A percentile compares a stretch with the other conserved stretches of the same genome.
phyloP scores from a whole-genome alignment of 2,888 invertebrate species.

The Cactoblastis cactorum region DNA sequence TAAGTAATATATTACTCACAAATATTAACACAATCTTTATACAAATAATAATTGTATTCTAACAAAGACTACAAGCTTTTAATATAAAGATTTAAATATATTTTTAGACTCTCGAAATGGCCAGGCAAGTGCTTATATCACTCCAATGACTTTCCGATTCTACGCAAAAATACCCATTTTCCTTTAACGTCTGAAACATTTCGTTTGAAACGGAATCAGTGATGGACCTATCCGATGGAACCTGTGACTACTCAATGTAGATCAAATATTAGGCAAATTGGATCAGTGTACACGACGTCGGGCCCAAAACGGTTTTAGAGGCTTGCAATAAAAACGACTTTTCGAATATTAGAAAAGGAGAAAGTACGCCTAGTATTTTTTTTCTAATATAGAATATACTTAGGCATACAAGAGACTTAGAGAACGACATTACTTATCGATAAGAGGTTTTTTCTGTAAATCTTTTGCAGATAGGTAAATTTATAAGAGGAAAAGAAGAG shows the following conservation, averaged over 20 bases:
- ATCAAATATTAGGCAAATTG: slow-evolving; percentile 54
- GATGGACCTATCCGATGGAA: slow-evolving; percentile 41
- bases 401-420: too few relatives aligned
- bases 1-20: too few relatives aligned
- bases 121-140: background rate
- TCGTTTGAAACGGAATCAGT: slow-evolving; percentile 49
- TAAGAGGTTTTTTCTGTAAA: too few relatives aligned
- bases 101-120: too few relatives aligned
- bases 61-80: too few relatives aligned
- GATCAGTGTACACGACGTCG: slow-evolving; percentile 32
- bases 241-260: slow-evolving; percentile 46
- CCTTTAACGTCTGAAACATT: slow-evolving; percentile 28
- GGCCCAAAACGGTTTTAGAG: slow-evolving; percentile 14
- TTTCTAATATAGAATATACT: too few relatives aligned
- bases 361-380: background rate
- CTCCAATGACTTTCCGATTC: slow-evolving; percentile 12
- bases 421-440: too few relatives aligned
- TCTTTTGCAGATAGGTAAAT: too few relatives aligned
- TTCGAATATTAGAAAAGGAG: background rate
- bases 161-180: slow-evolving; percentile 33
- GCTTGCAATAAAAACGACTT: background rate
- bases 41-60: too few relatives aligned
- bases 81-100: too few relatives aligned
- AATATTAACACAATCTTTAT: too few relatives aligned
- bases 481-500: too few relatives aligned